Evolutionary conservation across 2,888 invertebrate species (phyloP).

Genomic region (Nephrocerus scutellatus): DNA sequence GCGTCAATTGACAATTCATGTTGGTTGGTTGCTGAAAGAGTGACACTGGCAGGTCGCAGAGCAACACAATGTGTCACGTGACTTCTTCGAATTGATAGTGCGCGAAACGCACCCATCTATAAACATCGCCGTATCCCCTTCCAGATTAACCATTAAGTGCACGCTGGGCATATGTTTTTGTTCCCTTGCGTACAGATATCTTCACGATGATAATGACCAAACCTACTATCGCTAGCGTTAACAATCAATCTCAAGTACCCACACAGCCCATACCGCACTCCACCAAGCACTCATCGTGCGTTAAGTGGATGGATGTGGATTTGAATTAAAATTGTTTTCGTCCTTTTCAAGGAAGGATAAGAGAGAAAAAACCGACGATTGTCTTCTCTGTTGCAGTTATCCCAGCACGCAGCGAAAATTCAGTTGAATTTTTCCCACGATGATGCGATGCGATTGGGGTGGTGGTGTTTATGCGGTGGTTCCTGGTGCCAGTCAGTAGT

Average conservation of each 20-base stretch:
- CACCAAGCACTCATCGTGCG: slow-evolving; percentile 22
- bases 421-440: too few species aligned
- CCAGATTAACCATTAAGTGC: slow-evolving; percentile 18
- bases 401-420: too few species aligned
- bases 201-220: slow-evolving; percentile 15
- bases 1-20: too few species aligned
- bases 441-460: too few species aligned
- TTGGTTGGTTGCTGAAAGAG: too few species aligned
- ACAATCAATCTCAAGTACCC: slow-evolving; percentile 19
- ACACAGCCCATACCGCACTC: too few species aligned
- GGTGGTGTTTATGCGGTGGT: too few species aligned
- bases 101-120: slow-evolving; percentile 5
- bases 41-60: slow-evolving; percentile 21
- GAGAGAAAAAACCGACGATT: too few species aligned
- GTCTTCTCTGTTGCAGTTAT: too few species aligned
- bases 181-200: too few species aligned
- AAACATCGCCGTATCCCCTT: slow-evolving; percentile 5
- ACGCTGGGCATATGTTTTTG: slow-evolving; percentile 18
- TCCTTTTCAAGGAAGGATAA: too few species aligned
- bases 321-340: slow-evolving; percentile 8
- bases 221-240: slow-evolving; percentile 17
- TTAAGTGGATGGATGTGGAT: slow-evolving; percentile 20
- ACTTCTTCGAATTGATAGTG: slow-evolving; percentile 11
- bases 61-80: slow-evolving; percentile 24
- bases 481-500: too few species aligned